These are phyloP conservation scores for Symphodus melops DNA, from an alignment of 2,113 vertebrate species.

Conservation along the genomic window DNA sequence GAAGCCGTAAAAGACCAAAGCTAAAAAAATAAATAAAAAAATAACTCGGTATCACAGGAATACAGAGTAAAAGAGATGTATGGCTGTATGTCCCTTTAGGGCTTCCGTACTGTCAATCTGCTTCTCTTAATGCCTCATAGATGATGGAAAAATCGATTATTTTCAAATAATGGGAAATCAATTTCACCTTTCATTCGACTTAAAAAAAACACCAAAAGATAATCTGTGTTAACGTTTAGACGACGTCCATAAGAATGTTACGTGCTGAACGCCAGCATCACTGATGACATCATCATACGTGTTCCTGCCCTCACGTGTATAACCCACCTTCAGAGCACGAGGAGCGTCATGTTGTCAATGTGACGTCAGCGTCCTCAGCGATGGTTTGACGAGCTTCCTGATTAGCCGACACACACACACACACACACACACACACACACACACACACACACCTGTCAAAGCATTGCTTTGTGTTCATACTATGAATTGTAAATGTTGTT, in stretches of 20 bases:
- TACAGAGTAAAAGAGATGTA: too few relatives aligned
- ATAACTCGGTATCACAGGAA: too few relatives aligned
- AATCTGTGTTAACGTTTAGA: constrained; percentile 19
- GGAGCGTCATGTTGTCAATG: constrained; percentile 75
- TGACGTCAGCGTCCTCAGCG: constrained; percentile 53
- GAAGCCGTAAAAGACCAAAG: too few relatives aligned
- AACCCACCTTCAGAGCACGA: constrained; percentile 46
- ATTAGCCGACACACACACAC: constrained; percentile 36
- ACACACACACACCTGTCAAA: constrained; percentile 55
- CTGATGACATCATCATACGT: constrained; percentile 39
- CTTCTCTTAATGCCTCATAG: constrained; percentile 31
- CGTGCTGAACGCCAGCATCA: background rate
- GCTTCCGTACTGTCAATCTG: background rate
- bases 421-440: too few relatives aligned
- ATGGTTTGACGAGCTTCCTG: constrained; percentile 61
- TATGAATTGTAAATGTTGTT: constrained; percentile 96
- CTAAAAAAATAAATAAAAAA: too few relatives aligned
- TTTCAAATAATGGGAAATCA: background rate
- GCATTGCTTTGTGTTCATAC: constrained; percentile 89
- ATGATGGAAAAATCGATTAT: background rate
- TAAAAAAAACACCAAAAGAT: constrained; percentile 11
- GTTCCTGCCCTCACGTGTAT: constrained; percentile 44
- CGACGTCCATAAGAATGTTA: constrained; percentile 21
- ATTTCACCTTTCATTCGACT: background rate
- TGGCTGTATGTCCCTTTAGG: too few relatives aligned